Evolutionary conservation across 53 echinoderm and acorn worm species (phyloP), one percentile per base, ranked within the genome.

Genomic region (Hippasteria phrygiana): DNA sequence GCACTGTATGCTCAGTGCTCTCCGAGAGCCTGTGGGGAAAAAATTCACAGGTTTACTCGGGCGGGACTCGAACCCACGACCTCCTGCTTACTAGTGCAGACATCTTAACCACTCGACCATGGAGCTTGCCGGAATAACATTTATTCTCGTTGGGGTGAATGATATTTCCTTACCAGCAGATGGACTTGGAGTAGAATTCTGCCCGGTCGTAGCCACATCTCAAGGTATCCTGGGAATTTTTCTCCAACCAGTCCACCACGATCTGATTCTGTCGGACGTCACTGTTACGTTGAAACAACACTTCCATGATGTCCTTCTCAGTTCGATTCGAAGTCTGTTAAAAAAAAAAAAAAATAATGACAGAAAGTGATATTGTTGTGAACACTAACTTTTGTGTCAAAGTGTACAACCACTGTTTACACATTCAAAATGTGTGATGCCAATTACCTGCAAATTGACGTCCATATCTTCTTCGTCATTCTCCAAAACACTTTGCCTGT

Each of bases 201-300:
- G 91, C 94, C 78, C 93, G 91, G 65, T 98, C 96, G 41, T 91
- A 91, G 47, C 89, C 64, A 18, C 72, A 87, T 43, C 65, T 71
- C 35, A 93, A 28, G 59, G 93, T 88, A 65, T 98, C 99, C 5
- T 91, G 91, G 2, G 99, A 87, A 47, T 94, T 89, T 8, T 90
- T 62, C 69, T 98, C 99, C 65, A 98, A 78, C 99, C 99, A 98
- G 71, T 98, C 99, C n/a, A 98, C 95, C 0, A 98, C 77, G 0
- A 98, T 92, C 88, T 98, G 99, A 56, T 88, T 89, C 72, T 98
- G 99, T 50, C 99, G 75, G 31, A 95, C 93, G 0, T 50, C 42
- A 18, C 93, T 77, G 55, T 94, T 81, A 31, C 90, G 87, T 35
- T 81, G 91, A 69, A 91, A 98, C 29, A 98, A 74, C 2, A 78